A percentile compares a stretch with the other conserved stretches of the same genome.
Evolutionary conservation across 92 coral and sea anemone genomes (phyloP).

Genomic region (Nematostella vectensis): DNA sequence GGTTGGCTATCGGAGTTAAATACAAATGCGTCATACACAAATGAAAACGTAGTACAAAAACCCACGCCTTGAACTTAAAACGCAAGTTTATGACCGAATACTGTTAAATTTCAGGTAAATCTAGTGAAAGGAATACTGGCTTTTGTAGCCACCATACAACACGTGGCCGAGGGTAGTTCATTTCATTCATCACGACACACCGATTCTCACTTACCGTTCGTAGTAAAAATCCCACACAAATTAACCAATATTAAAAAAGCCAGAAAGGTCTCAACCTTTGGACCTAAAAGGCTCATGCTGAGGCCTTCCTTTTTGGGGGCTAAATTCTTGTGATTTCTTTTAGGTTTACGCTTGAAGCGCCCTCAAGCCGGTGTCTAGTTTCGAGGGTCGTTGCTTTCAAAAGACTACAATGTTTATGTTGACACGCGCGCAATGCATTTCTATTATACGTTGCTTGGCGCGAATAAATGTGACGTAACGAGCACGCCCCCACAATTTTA

Average conservation of each 20-base stretch:
- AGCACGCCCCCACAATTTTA: no score
- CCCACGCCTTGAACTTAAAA: no score
- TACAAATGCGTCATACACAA: no score
- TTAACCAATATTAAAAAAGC: not conserved
- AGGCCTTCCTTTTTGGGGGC: not conserved
- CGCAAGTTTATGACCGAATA: not conserved
- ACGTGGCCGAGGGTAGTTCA: not conserved
- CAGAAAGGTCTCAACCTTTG: not conserved
- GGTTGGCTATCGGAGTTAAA: no score
- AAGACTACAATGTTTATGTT: not conserved
- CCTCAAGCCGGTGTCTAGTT: not conserved
- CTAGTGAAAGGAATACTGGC: no score
- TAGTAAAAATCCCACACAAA: not conserved
- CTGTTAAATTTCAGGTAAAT: not conserved
- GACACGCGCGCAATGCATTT: conserved; percentile 1
- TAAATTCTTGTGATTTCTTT: not conserved
- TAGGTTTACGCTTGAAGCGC: no score
- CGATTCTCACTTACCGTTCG: not conserved
- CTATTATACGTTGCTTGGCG: not conserved
- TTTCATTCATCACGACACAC: not conserved
- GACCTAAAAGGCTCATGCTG: not conserved
- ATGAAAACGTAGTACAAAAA: no score
- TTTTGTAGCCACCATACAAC: no score
- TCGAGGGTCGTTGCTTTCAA: not conserved
- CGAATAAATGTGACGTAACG: not conserved